A percentile compares a stretch with the other conserved stretches of the same genome.
Conservation (phyloP, 2,113 vertebrate genomes). For the Alaudala cheleensis region DNA sequence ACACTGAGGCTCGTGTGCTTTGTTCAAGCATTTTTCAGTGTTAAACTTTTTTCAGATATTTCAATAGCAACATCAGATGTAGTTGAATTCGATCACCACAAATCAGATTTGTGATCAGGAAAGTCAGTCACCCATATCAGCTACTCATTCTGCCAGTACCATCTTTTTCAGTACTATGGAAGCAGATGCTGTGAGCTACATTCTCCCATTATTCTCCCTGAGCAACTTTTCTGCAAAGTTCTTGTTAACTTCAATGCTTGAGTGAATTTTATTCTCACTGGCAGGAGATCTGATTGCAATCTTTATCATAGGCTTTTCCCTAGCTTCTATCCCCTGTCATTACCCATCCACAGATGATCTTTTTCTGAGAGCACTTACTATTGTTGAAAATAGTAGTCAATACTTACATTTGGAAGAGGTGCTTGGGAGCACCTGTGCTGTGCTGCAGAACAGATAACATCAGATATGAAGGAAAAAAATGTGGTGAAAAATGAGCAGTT, state of each 20-base stretch:
- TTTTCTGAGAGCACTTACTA: neutral
- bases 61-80: neutral
- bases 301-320: neutral
- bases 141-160: neutral
- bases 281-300: neutral
- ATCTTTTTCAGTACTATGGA: neutral
- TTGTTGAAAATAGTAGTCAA: neutral
- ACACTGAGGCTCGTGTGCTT: neutral
- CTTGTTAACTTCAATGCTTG: neutral
- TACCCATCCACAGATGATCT: neutral
- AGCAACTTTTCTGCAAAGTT: neutral
- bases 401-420: neutral
- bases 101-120: neutral
- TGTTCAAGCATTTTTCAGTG: neutral
- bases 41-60: neutral
- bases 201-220: neutral
- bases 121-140: neutral
- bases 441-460: neutral
- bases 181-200: neutral
- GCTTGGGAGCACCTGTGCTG: neutral
- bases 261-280: neutral
- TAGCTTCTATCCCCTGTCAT: neutral
- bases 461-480: neutral
- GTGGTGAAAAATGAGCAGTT: neutral
- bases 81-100: neutral